Conservation (phyloP, 2,797 vertebrate genomes). For the Chromobotia macracanthus region DNA sequence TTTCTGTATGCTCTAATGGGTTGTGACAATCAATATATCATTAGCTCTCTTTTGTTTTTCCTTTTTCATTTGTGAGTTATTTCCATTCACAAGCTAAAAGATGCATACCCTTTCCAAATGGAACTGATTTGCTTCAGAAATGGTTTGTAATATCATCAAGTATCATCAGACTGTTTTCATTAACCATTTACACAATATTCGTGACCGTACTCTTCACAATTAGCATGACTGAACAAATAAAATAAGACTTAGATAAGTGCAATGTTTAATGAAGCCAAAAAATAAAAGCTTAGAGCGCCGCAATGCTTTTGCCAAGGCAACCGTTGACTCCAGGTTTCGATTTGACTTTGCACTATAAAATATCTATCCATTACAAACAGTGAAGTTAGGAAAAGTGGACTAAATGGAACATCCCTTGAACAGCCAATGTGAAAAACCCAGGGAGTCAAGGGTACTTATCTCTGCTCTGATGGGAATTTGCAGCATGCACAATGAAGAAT, state of each 20-base stretch:
- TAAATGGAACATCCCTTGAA: not conserved
- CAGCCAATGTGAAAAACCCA: not conserved
- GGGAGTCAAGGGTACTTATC: constrained; percentile 65
- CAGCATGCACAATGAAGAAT: constrained; percentile 69
- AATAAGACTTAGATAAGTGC: constrained; percentile 35
- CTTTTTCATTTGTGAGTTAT: constrained; percentile 10
- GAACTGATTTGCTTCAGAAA: not conserved
- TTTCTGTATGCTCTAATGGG: constrained; percentile 31
- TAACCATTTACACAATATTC: not conserved
- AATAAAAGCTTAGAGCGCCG: constrained; percentile 30
- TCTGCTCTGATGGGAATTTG: constrained; percentile 61
- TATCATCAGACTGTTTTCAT: not conserved
- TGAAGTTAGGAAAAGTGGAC: not conserved
- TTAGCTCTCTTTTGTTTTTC: constrained; percentile 36
- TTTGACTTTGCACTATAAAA: not conserved
- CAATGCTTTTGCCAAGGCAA: constrained; percentile 49
- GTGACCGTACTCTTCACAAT: not conserved
- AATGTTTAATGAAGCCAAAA: constrained; percentile 18
- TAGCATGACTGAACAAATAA: constrained; percentile 27
- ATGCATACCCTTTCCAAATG: not conserved
- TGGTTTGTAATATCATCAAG: not conserved
- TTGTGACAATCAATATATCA: constrained; percentile 40
- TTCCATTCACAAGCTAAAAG: constrained; percentile 21
- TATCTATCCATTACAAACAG: not conserved
- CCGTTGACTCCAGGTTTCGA: constrained; percentile 49